A percentile compares a stretch with the other conserved stretches of the same genome.
Conservation (phyloP, 2,113 vertebrate species). For the Gymnarchus niloticus region DNA sequence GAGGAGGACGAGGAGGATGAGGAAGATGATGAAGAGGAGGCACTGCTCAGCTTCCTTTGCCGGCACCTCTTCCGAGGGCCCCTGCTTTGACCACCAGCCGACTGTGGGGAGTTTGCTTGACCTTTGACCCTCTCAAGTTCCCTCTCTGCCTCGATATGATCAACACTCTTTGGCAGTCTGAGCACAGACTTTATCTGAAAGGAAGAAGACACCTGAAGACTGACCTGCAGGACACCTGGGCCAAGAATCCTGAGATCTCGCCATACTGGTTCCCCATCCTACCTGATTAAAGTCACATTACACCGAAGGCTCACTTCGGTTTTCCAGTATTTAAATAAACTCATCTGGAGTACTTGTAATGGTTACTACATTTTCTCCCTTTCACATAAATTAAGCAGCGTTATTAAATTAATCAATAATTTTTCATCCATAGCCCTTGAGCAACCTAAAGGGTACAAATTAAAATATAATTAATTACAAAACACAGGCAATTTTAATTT, state of each 20-base stretch:
- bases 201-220: neutral
- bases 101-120: slow-evolving; percentile 33
- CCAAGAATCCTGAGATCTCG: neutral
- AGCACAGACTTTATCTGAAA: slow-evolving; percentile 81
- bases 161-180: slow-evolving; percentile 60
- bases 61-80: slow-evolving; percentile 34
- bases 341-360: neutral
- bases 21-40: slow-evolving; percentile 46
- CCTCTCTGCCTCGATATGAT: slow-evolving; percentile 41
- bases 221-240: neutral
- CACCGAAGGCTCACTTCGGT: neutral
- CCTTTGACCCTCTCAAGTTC: slow-evolving; percentile 39
- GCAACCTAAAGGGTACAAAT: neutral
- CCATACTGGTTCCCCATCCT: neutral
- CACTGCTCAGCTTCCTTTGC: slow-evolving; percentile 46
- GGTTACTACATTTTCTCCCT: neutral
- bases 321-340: neutral
- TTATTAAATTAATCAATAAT: neutral
- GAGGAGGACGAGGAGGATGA: slow-evolving; percentile 59
- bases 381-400: neutral
- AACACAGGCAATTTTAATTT: neutral
- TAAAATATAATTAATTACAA: slow-evolving; percentile 2
- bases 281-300: neutral
- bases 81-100: slow-evolving; percentile 34
- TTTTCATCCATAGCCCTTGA: neutral